phyloP scores from a whole-genome alignment of 1,140 invertebrate species.

The Mercenaria mercenaria region DNA sequence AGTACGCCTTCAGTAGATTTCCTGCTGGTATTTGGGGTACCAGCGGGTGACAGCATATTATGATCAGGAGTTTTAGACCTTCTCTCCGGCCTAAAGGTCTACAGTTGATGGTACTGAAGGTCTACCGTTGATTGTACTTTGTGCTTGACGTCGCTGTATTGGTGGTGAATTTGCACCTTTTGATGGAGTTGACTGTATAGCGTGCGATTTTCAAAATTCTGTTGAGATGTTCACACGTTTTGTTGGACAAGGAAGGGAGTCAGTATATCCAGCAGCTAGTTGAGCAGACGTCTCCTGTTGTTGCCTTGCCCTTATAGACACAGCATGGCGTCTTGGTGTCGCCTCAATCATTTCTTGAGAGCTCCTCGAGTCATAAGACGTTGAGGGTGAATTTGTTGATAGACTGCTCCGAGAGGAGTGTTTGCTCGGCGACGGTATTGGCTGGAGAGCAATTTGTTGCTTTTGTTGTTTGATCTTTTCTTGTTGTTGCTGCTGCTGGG shows the following conservation, averaged over 20 bases:
- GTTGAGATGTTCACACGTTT: conserved; percentile 56
- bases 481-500: neutral
- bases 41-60: neutral
- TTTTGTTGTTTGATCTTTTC: neutral
- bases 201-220: conserved; percentile 58
- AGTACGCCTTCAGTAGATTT: conserved; percentile 31
- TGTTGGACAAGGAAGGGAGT: conserved; percentile 44
- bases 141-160: conserved; percentile 11
- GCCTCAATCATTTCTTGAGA: conserved; percentile 70
- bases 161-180: conserved; percentile 20
- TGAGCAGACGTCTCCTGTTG: conserved; percentile 55
- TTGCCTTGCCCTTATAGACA: conserved; percentile 36
- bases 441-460: conserved; percentile 54
- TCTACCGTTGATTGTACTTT: conserved; percentile 50
- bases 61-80: conserved; percentile 54
- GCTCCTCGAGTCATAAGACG: conserved; percentile 72
- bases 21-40: neutral
- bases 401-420: conserved; percentile 48
- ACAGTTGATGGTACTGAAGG: conserved; percentile 48
- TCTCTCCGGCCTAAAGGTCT: conserved; percentile 44
- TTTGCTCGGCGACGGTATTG: conserved; percentile 38
- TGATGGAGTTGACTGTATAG: neutral
- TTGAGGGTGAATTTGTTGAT: conserved; percentile 62
- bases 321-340: conserved; percentile 4
- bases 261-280: conserved; percentile 48